These are phyloP conservation scores for Drosophila ercepeae DNA, from an alignment of 1,140 invertebrate genomes.

Conservation along the genomic window DNA sequence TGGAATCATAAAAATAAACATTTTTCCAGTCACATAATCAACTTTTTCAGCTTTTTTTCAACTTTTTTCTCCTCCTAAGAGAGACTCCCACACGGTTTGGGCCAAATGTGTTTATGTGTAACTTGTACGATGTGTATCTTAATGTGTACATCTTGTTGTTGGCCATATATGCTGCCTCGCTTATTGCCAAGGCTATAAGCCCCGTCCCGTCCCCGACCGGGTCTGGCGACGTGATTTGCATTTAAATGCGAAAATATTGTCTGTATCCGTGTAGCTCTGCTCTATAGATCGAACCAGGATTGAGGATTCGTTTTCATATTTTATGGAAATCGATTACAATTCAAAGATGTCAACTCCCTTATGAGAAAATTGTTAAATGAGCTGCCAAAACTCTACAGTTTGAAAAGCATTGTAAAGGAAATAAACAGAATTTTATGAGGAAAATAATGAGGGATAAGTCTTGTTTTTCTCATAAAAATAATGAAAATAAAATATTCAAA, in stretches of 20 bases:
- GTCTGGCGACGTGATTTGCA: conserved; percentile 65
- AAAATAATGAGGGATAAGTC: too few relatives aligned
- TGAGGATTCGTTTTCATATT: conserved; percentile 48
- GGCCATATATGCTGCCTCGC: conserved; percentile 40
- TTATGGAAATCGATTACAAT: conserved; percentile 48
- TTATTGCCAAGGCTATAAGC: conserved; percentile 63
- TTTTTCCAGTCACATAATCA: conserved; percentile 53
- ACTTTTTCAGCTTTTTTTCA: conserved; percentile 12
- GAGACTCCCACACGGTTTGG: conserved; percentile 32
- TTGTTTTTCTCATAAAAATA: too few relatives aligned
- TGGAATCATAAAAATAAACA: conserved; percentile 28
- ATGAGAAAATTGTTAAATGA: conserved; percentile 66
- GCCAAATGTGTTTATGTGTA: conserved; percentile 63
- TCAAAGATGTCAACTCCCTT: conserved; percentile 35
- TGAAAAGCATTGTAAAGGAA: conserved; percentile 23
- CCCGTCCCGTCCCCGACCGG: not conserved
- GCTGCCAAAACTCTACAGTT: conserved; percentile 69
- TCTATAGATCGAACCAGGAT: conserved; percentile 22
- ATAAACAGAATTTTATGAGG: not conserved
- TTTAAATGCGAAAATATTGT: conserved; percentile 65
- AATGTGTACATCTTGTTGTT: conserved; percentile 50
- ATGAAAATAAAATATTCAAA: too few relatives aligned
- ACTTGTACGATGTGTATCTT: conserved; percentile 66
- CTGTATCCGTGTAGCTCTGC: conserved; percentile 13
- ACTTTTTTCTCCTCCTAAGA: conserved; percentile 2